Evolutionary conservation across 2,113 vertebrate genomes (phyloP), one percentile per base, ranked within the genome.

Genomic region (Prionailurus viverrinus): DNA sequence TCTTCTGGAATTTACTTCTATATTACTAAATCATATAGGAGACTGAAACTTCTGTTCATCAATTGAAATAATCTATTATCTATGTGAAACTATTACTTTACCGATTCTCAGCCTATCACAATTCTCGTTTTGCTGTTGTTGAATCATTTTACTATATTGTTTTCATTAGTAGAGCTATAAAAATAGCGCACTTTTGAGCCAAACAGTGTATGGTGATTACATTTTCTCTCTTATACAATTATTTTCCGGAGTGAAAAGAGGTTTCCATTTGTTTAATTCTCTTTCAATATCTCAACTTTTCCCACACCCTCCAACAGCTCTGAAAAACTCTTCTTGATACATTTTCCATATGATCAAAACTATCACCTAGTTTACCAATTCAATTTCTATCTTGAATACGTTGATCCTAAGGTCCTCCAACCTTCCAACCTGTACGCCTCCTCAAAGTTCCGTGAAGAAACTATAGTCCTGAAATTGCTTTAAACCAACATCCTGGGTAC

Each of bases 231-330:
- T 69, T 61, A 63, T 1, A 68, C 48, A 69, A 66, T 63, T 53
- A 89, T 93, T 92, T 97, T 92, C n/a, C 65, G 16, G 58, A 89
- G 85, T 92, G 66, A 74, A 89, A 51, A 74, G 53, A 41, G 61
- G 36, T 82, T 86, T 91, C 65, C 31, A 13, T 86, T 74, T 89
- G 48, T 65, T 92, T 76, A 76, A 19, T 39, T 92, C 82, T 94
- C 82, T 82, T 91, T 74, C 82, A 87, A 92, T 31, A 61, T 51
- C 68, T 69, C 29, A 96, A 79, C 15, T 68, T 88, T 83, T 48
- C 39, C 18, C 48, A 51, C 39, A 51, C 23, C 18, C 58, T 86
- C 55, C 8, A 41, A 82, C 14, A 78, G 15, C 33, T 80, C 65
- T 96, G 16, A 84, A 88, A 94, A 89, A 66, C 5, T 65, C 19